A percentile compares a stretch with the other conserved stretches of the same genome.
phyloP scores from a whole-genome alignment of 2,113 vertebrate genomes.

The Leucopsar rothschildi region DNA sequence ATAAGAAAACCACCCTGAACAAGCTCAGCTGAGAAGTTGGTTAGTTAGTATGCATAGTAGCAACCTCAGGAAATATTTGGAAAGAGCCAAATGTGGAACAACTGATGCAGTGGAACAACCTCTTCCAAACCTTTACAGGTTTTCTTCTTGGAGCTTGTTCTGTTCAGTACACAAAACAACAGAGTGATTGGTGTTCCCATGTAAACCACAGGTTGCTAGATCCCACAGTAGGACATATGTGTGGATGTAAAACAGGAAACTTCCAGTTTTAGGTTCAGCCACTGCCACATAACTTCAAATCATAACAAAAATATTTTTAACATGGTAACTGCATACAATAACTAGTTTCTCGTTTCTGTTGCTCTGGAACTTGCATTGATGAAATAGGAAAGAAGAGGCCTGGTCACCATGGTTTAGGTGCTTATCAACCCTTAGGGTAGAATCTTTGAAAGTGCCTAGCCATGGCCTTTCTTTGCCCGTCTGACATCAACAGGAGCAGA shows the following conservation, averaged over 20 bases:
- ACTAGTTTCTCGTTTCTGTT: background rate
- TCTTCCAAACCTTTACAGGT: background rate
- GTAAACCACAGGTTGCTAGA: background rate
- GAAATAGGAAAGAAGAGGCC: background rate
- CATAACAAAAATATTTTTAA: background rate
- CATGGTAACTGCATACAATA: background rate
- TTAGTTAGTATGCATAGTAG: background rate
- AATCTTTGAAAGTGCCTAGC: background rate
- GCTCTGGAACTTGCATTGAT: background rate
- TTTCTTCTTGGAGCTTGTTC: background rate
- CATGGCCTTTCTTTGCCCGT: background rate
- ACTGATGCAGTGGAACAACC: background rate
- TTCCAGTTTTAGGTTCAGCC: background rate
- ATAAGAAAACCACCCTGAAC: background rate
- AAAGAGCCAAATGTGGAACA: background rate
- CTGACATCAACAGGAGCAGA: background rate
- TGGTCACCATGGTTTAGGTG: background rate
- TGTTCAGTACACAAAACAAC: background rate
- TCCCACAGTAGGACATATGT: background rate
- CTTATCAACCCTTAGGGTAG: background rate
- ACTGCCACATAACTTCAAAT: background rate
- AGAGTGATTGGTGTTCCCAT: background rate
- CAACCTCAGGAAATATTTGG: background rate
- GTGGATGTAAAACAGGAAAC: background rate
- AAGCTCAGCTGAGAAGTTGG: background rate